Evolutionary conservation across 2,797 vertebrate genomes (phyloP).

Genomic region (Falco biarmicus): DNA sequence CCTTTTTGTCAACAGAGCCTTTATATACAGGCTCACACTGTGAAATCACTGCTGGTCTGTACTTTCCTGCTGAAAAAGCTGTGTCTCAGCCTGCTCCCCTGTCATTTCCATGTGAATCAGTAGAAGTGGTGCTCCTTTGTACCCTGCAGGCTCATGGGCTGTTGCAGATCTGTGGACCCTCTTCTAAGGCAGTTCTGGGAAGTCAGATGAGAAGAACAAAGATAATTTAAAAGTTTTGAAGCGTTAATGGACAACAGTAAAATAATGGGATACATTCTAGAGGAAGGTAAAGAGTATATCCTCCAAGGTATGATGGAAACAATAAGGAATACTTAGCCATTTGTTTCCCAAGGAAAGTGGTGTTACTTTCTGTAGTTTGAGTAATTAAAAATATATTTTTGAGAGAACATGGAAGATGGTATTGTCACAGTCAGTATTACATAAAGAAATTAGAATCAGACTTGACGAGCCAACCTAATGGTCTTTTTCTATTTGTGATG

Average conservation of each 20-base stretch:
- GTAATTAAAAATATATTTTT: background rate
- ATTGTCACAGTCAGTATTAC: background rate
- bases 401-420: background rate
- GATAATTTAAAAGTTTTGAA: background rate
- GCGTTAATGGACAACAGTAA: background rate
- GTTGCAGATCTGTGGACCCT: background rate
- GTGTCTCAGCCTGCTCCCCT: background rate
- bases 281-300: background rate
- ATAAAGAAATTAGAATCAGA: background rate
- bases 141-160: background rate
- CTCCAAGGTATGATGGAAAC: background rate
- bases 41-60: background rate
- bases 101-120: background rate
- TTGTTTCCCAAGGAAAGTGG: background rate
- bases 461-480: background rate
- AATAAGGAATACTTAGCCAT: background rate
- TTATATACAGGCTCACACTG: background rate
- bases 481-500: background rate
- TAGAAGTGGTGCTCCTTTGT: background rate
- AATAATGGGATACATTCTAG: background rate
- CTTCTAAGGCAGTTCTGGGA: background rate
- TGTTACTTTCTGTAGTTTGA: background rate
- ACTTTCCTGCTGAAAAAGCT: background rate
- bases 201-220: slow-evolving; percentile 5
- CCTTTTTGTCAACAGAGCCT: background rate